Evolutionary conservation across 2,113 vertebrate species (phyloP), one percentile per base, ranked within the genome.

Genomic region (Corythoichthys intestinalis): DNA sequence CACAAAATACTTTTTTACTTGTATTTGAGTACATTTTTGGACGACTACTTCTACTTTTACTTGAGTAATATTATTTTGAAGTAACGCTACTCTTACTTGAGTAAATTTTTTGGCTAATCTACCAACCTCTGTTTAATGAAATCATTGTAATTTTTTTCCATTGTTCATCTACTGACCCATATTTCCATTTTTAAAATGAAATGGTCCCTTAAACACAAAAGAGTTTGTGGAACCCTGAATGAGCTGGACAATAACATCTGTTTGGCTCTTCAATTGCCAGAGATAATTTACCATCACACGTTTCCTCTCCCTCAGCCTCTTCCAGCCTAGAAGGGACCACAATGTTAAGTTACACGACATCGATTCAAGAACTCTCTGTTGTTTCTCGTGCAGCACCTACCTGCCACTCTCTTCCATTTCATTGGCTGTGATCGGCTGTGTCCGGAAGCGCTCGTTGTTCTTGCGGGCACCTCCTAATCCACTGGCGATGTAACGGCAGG

Each of bases 401-500:
- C 90, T 85, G 69, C 85, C 72, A 70, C 85, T 91, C 65, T 91
- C 88, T 80, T 91, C 83, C 89, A 90, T 81, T 82, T 93, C 92
- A n/a, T 67, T 82, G 69, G 91, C 88, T 11, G 92, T 93, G 70
- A 93, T 82, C 0, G 93, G 93, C 79, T 93, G 93, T 0, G 93
- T 93, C 81, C 88, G 84, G 85, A 93, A 93, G 60, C 92, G 92
- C 9, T 93, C 93, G n/a, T 70, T 83, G 64, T 67, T 87, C 76
- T 91, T 92, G 65, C 92, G 89, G 15, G 77, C 77, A 3, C 68
- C 83, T 1, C 72, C 81, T 2, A 86, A 28, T 1, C 78, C 83
- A 0, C 74, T 63, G 0, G 87, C 85, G 10, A 90, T 63, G 85
- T 91, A 92, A 0, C 91, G 88, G 2, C 90, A 83, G 34, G 86